Evolutionary conservation across 2,888 invertebrate genomes (phyloP).

Genomic region (Cryptosula pallasiana): DNA sequence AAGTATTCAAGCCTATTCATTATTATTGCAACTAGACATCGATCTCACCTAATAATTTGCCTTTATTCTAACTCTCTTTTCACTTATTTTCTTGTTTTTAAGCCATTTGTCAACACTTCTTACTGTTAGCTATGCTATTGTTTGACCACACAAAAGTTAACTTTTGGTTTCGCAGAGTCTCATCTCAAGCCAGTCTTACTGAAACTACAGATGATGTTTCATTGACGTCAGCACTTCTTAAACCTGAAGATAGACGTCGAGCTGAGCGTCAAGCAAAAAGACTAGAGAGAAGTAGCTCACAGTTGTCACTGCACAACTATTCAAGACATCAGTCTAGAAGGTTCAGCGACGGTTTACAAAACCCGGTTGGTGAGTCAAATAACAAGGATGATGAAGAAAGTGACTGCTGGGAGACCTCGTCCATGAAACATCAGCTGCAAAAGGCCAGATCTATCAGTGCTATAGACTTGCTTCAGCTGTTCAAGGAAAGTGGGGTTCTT

Average conservation of each 20-base stretch:
- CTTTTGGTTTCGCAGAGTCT: not conserved
- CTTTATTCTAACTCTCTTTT: too few relatives aligned
- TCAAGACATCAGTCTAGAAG: too few relatives aligned
- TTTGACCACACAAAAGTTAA: too few relatives aligned
- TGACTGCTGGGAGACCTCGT: not conserved
- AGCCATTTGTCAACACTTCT: too few relatives aligned
- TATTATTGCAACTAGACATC: too few relatives aligned
- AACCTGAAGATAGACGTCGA: not conserved
- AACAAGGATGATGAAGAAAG: not conserved
- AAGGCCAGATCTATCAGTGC: conserved; percentile 17
- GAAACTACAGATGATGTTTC: conserved; percentile 12
- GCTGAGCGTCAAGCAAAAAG: not conserved
- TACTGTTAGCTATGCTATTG: too few relatives aligned
- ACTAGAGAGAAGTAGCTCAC: not conserved
- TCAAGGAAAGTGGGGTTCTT: not conserved
- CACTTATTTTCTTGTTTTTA: too few relatives aligned
- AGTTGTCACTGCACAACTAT: not conserved
- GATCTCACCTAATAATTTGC: too few relatives aligned
- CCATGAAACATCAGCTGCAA: not conserved
- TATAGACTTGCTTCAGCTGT: conserved; percentile 5
- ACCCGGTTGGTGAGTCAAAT: not conserved
- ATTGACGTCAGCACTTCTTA: not conserved
- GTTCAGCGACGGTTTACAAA: not conserved
- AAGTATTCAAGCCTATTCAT: too few relatives aligned
- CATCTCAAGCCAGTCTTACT: not conserved